phyloP scores from a whole-genome alignment of 2,797 vertebrate species.

The Falco peregrinus region DNA sequence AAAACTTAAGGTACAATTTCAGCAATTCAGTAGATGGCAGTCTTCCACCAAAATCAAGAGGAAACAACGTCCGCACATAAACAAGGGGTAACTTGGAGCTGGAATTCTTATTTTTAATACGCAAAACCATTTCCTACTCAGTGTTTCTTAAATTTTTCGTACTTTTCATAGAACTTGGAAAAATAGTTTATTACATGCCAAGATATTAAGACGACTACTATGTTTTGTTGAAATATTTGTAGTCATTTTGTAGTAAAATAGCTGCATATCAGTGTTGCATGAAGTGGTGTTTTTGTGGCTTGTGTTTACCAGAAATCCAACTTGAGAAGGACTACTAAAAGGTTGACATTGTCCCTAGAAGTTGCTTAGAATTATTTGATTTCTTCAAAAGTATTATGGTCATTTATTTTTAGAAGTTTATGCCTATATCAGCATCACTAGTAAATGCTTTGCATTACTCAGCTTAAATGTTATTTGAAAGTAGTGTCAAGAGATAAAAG shows the following conservation, averaged over 20 bases:
- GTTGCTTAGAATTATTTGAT: neutral
- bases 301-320: neutral
- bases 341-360: neutral
- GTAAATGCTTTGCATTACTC: neutral
- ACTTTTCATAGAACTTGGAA: neutral
- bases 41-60: slow-evolving; percentile 12
- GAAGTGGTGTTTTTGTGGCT: neutral
- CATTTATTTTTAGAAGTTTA: neutral
- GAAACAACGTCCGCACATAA: neutral
- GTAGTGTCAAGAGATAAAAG: neutral
- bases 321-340: neutral
- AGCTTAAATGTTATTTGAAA: neutral
- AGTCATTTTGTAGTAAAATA: neutral
- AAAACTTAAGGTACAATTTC: neutral
- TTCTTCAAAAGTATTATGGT: neutral
- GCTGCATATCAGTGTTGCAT: neutral
- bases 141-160: neutral
- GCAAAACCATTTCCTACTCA: neutral
- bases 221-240: neutral
- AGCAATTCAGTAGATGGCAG: slow-evolving; percentile 54
- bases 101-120: neutral
- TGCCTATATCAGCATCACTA: neutral
- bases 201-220: neutral
- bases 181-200: neutral
- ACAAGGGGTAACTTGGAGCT: neutral